phyloP scores from a whole-genome alignment of 37 sponge, comb jelly and placozoan species.

The Trichoplax adhaerens region DNA sequence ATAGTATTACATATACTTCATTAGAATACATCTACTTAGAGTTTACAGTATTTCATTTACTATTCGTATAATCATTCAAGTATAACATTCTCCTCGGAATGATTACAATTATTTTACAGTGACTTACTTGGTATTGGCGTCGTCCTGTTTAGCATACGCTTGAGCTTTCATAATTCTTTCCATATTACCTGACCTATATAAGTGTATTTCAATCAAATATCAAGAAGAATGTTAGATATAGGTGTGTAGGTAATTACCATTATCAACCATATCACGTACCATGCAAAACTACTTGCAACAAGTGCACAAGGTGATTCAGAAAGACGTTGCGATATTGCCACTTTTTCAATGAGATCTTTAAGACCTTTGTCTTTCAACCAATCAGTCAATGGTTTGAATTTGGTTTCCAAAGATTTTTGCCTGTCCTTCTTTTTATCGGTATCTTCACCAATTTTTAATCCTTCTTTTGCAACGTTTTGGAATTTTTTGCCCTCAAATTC shows the following conservation, averaged over 20 bases:
- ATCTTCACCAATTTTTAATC: slow-evolving; percentile 69
- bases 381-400: slow-evolving; percentile 61
- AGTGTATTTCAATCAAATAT: no score
- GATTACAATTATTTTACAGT: no score
- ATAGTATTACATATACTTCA: no score
- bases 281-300: slow-evolving; percentile 82
- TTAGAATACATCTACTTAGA: no score
- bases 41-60: no score
- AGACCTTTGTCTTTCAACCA: slow-evolving; percentile 88
- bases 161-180: slow-evolving; percentile 89
- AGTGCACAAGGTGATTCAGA: slow-evolving; percentile 92
- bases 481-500: slow-evolving; percentile 96
- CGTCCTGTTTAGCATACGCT: slow-evolving; percentile 53
- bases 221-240: background rate
- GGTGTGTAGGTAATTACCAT: background rate
- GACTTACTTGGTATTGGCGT: slow-evolving; percentile 4
- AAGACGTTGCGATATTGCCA: slow-evolving; percentile 74
- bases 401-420: slow-evolving; percentile 47
- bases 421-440: slow-evolving; percentile 62
- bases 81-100: no score
- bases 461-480: slow-evolving; percentile 97
- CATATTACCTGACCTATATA: slow-evolving; percentile 85
- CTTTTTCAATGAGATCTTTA: slow-evolving; percentile 71
- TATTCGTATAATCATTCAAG: no score
- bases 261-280: slow-evolving; percentile 29